Base-by-base conservation (phyloP, 1,140 invertebrate species). In the Magallana ariakensis region DNA sequence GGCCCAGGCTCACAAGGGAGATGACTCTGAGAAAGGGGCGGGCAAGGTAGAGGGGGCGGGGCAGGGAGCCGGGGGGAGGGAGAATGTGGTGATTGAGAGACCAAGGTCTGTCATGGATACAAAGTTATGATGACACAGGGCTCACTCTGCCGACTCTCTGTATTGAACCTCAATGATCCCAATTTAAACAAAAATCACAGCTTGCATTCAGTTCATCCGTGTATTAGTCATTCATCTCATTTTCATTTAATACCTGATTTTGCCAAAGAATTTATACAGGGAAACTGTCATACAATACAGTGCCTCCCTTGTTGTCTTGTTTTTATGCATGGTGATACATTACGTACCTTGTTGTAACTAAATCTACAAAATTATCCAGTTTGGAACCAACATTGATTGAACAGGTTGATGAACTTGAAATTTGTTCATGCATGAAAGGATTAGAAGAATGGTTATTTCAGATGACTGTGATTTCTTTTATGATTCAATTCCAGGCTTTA, bases 31-130 rank as follows among this genome's bases (percentile, higher is more conserved):
- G 15, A 82, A 55, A 2, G 87, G 83, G 46, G 57, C 54, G 15
- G 83, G 55, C 15, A 83, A 85, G 11, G 85, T 80, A 33, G 82
- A 87, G 56, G 56, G 80, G 8, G 75, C 86, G 53, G 70, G 87
- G 4, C 83, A 88, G 33, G 84, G 80, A 33, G 57, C 87, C 7
- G 10, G 70, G 8, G 83, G 84, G 55, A 80, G 70, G 53, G 87
- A 87, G 11, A 89, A 91, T 53, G 75, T 89, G 19, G 87, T 89
- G 53, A 83, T 90, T 22, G 88, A 90, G n/a, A 55, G 89, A 60
- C 88, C 88, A 11, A 82, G 89, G 83, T 80, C 87, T 90, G 89
- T 90, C 4, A 87, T 87, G 84, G 89, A 90, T 87, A 90, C 89
- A 11, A 90, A 91, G 58, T 87, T 91, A 87, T 91, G 66, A 75